phyloP scores from a whole-genome alignment of 1,140 invertebrate species.

The Bombus cullumanus region DNA sequence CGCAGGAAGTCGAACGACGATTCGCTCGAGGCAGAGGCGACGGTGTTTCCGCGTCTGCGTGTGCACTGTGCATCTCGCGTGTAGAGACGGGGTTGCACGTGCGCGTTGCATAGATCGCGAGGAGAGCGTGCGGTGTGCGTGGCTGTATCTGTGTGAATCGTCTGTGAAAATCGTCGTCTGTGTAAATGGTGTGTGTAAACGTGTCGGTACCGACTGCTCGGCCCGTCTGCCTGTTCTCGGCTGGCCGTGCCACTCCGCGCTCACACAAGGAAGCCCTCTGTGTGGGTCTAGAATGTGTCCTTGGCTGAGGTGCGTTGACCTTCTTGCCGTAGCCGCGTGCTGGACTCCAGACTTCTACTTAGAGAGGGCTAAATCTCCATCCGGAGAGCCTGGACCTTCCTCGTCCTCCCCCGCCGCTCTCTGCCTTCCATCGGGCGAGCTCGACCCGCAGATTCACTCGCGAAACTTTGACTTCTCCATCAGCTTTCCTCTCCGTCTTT shows the following conservation, averaged over 20 bases:
- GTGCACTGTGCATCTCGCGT: constrained; percentile 6
- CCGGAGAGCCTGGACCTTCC: constrained; percentile 52
- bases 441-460: neutral
- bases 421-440: constrained; percentile 13
- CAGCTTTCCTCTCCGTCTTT: neutral
- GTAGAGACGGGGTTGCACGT: neutral
- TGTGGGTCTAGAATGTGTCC: constrained; percentile 77
- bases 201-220: neutral
- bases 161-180: neutral
- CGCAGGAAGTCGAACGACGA: too few species aligned
- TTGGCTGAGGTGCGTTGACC: constrained; percentile 78
- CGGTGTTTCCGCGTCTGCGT: constrained; percentile 17
- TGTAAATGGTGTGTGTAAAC: too few species aligned
- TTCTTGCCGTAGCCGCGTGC: constrained; percentile 65
- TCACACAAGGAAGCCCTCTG: constrained; percentile 61
- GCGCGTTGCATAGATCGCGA: constrained; percentile 50
- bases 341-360: constrained; percentile 67
- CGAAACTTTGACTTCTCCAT: neutral
- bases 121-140: constrained; percentile 11
- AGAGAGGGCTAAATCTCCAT: constrained; percentile 69
- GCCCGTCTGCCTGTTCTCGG: constrained; percentile 4
- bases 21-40: too few species aligned
- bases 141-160: neutral
- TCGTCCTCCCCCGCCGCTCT: constrained; percentile 29
- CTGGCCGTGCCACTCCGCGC: constrained; percentile 34